Percentiles rank a stretch among this genome's conserved stretches.
Evolutionary conservation across 2,888 invertebrate species (phyloP).

Genomic region (Stictocephala bisonia): DNA sequence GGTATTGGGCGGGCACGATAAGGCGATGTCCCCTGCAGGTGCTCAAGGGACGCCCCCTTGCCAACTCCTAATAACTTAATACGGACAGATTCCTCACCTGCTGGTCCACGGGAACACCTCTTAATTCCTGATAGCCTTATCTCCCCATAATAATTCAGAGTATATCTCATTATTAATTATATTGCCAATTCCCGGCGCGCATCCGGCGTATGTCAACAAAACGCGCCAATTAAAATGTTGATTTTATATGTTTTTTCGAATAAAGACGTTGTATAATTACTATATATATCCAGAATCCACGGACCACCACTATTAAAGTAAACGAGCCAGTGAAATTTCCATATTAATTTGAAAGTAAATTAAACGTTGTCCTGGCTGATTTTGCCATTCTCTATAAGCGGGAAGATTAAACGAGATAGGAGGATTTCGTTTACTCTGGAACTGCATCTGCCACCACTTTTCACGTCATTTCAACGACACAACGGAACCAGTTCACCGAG

Average conservation of each 20-base stretch:
- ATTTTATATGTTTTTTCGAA: slow-evolving; percentile 31
- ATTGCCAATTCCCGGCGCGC: slow-evolving; percentile 24
- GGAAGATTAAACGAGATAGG: too few species aligned
- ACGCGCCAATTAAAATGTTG: slow-evolving; percentile 29
- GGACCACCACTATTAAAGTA: not conserved
- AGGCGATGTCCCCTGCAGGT: too few species aligned
- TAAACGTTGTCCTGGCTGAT: slow-evolving; percentile 16
- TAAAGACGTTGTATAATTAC: slow-evolving; percentile 29
- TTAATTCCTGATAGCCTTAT: slow-evolving; percentile 14
- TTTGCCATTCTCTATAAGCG: too few species aligned
- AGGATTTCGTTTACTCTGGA: too few species aligned
- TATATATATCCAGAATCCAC: slow-evolving; percentile 26
- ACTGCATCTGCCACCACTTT: too few species aligned
- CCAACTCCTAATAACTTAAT: slow-evolving; percentile 26
- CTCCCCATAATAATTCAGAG: slow-evolving; percentile 31
- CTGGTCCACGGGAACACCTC: not conserved
- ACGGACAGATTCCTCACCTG: slow-evolving; percentile 32
- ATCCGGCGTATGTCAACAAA: slow-evolving; percentile 24
- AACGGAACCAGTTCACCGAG: too few species aligned
- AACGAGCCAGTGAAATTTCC: slow-evolving; percentile 8
- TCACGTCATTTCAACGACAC: too few species aligned
- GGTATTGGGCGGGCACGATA: too few species aligned
- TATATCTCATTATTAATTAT: slow-evolving; percentile 32
- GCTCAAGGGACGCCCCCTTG: not conserved
- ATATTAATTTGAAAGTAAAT: slow-evolving; percentile 34